phyloP scores from a whole-genome alignment of 2,888 invertebrate species.

The Dasysyrphus albostriatus region DNA sequence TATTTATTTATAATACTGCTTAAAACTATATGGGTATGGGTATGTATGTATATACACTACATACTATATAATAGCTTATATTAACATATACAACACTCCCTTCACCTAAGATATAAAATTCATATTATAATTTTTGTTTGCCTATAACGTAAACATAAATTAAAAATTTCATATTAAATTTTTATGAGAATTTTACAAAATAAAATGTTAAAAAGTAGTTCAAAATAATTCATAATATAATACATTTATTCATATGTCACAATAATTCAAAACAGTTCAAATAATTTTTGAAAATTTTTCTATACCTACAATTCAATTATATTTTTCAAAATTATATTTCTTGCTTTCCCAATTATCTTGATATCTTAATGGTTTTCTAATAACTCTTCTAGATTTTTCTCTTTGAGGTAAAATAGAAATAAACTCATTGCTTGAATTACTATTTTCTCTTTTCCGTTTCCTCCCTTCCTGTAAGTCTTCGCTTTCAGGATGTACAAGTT shows the following conservation, averaged over 20 bases:
- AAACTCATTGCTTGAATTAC: constrained; percentile 1
- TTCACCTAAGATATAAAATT: constrained; percentile 5
- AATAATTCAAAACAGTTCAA: too few relatives aligned
- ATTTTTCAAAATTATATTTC: constrained; percentile 48
- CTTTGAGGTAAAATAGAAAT: constrained; percentile 13
- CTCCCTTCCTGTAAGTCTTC: constrained; percentile 2
- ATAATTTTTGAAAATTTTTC: too few relatives aligned
- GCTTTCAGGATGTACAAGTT: neutral
- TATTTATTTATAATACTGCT: too few relatives aligned
- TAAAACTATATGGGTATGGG: too few relatives aligned
- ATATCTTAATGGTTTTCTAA: constrained; percentile 21
- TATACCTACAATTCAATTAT: neutral
- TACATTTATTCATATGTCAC: too few relatives aligned
- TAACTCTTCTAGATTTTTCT: constrained; percentile 20
- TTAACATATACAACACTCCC: neutral
- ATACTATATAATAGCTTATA: too few relatives aligned
- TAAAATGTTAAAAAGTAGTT: too few relatives aligned
- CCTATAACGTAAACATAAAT: too few relatives aligned
- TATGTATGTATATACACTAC: too few relatives aligned
- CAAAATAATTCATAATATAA: too few relatives aligned
- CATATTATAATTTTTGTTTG: neutral
- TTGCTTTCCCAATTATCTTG: constrained; percentile 20
- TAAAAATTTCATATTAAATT: too few relatives aligned
- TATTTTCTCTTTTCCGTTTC: neutral
- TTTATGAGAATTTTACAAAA: too few relatives aligned